A percentile compares a stretch with the other conserved stretches of the same genome.
These are phyloP conservation scores for Diabrotica undecimpunctata DNA, from an alignment of 1,140 invertebrate species.

Conservation along the genomic window DNA sequence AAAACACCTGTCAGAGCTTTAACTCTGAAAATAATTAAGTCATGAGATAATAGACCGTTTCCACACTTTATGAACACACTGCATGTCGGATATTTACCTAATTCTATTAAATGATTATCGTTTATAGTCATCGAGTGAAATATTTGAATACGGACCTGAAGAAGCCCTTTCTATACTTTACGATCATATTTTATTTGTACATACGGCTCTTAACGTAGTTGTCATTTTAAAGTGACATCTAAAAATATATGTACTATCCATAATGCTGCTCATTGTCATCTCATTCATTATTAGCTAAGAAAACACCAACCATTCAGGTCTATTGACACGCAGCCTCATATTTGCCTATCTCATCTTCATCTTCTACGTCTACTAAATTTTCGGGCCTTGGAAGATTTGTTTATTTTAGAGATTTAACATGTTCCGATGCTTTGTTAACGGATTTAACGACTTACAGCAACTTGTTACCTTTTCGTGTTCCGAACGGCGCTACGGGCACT, in stretches of 20 bases:
- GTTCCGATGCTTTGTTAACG: conserved; percentile 9
- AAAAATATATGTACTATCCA: conserved; percentile 1
- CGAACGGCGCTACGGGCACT: conserved; percentile 3
- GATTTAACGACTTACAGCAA: conserved; percentile 6
- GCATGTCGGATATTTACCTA: too few relatives aligned
- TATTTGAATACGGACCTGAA: too few relatives aligned
- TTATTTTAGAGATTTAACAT: conserved; percentile 8
- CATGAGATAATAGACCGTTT: too few relatives aligned
- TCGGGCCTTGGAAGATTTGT: conserved; percentile 5
- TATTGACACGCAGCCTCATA: background rate
- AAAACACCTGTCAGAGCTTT: too few relatives aligned
- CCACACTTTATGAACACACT: too few relatives aligned
- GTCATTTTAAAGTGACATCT: background rate
- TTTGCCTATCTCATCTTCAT: conserved; percentile 8
- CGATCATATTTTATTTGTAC: conserved; percentile 6
- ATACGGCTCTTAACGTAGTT: background rate
- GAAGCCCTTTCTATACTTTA: conserved; percentile 2
- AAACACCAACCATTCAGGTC: conserved; percentile 1
- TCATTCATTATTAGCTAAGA: conserved; percentile 4
- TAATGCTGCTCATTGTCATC: conserved; percentile 7
- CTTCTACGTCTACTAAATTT: background rate
- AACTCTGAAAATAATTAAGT: too few relatives aligned
- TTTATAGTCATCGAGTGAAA: too few relatives aligned
- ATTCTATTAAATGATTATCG: too few relatives aligned
- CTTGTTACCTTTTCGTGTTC: conserved; percentile 4